Base-by-base conservation (phyloP, 2,888 invertebrate species). In the Eulithis testata region DNA sequence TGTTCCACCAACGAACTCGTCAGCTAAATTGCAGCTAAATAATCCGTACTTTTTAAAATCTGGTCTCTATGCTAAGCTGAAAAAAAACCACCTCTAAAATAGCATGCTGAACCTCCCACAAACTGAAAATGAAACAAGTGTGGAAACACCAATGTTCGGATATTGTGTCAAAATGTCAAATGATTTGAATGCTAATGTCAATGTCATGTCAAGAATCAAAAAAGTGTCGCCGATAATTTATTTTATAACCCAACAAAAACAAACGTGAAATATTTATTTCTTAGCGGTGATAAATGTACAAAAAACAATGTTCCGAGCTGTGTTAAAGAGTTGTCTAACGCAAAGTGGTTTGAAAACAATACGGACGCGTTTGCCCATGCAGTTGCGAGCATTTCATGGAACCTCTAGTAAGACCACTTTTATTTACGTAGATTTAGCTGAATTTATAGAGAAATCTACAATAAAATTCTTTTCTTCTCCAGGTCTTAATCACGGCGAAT, bases 401-500 rank as follows among this genome's bases (percentile, higher is more conserved):
- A 83, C 89, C 31, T 27, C 81, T 75, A 81, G 90, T 90, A 81
- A 72, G 72, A 43, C 8, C 45, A 55, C 40, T 51, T 62, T 5
- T 53, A 50, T 51, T 53, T 59, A 49, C 7, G 3, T 51, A 51
- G 31, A n/a, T 63, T 53, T 69, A 65, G 70, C 68, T 70, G 31
- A 44, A 27, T 21, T 21, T 21, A 21, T 21, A 21, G 21, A 21
- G 21, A 50, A n/a, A 5, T 55, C 60, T 70, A 53, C 54, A 68
- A 68, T 70, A 53, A 53, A 68, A 68, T 70, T 70, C 12, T 49
- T 72, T 3, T 62, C 40, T 73, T 62, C 68, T 92, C 91, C 78
- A 95, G 95, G 79, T 72, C 77, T 94, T 70, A 81, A 75, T 60
- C 96, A 96, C 81, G 97, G 97, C n/a, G 97, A 97, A 90, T 98